phyloP scores from a whole-genome alignment of 2,888 invertebrate genomes.

The Linnaemya tessellans region DNA sequence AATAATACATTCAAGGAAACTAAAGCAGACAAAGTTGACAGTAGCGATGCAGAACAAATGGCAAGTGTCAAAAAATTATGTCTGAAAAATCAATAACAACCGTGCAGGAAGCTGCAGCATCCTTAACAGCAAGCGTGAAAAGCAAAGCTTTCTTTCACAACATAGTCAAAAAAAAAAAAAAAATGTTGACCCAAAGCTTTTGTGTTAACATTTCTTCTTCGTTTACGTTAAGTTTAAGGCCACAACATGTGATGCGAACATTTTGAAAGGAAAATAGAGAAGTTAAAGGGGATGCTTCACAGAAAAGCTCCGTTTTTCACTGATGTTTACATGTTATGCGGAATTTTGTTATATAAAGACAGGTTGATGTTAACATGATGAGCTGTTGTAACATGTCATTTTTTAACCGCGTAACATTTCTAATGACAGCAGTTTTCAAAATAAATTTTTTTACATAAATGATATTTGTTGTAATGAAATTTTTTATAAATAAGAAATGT shows the following conservation, averaged over 20 bases:
- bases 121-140: conserved; percentile 44
- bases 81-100: conserved; percentile 73
- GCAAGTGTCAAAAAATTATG: conserved; percentile 69
- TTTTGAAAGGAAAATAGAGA: neutral
- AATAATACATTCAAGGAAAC: conserved; percentile 11
- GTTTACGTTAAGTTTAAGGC: neutral
- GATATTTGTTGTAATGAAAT: too few species aligned
- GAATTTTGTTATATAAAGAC: neutral
- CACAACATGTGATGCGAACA: neutral
- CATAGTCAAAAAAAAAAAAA: neutral
- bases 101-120: conserved; percentile 53
- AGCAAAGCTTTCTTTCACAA: conserved; percentile 46
- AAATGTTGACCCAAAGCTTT: conserved; percentile 24
- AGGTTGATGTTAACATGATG: neutral
- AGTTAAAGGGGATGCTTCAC: neutral
- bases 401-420: neutral
- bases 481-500: too few species aligned
- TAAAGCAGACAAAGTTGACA: conserved; percentile 49
- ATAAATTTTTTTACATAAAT: neutral
- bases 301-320: conserved; percentile 5
- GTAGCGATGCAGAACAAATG: conserved; percentile 41
- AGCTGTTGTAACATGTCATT: neutral
- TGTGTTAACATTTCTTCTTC: neutral
- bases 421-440: neutral
- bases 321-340: neutral